Base-by-base conservation (phyloP, 2,113 vertebrate genomes). In the Dolichallabes microphthalmus region DNA sequence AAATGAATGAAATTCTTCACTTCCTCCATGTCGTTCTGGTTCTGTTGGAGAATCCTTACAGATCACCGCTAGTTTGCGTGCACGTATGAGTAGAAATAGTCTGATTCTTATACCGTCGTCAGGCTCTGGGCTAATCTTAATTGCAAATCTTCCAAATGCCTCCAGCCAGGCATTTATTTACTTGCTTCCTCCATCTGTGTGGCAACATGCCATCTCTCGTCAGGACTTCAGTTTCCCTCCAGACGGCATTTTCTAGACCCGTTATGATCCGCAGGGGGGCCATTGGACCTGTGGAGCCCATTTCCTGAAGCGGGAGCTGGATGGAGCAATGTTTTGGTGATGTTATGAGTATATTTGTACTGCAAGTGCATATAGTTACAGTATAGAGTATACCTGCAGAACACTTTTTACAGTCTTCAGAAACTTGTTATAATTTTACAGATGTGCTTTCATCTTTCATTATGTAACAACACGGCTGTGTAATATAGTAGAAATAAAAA, bases 121-220 rank as follows among this genome's bases (percentile, higher is more conserved):
- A 82, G 64, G 58, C 80, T 74, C 79, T 52, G 60, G 60, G 64
- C 80, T 88, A 88, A 88, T 86, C 85, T 88, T 88, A 88, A 86
- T 86, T 80, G 80, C 80, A 85, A 88, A 88, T 87, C 82, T 85
- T 80, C 76, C 68, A 68, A 83, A 83, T 89, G 85, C 75, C 88
- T 88, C 27, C 76, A 89, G 80, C 39, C 22, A 87, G 88, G 75
- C 85, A 85, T 71, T 78, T 84, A 64, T 84, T 61, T 83, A 75
- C 64, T 73, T 71, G 83, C 88, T 74, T 88, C 78, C 83, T 82
- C 74, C 87, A 85, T 88, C 80, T 88, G 89, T 86, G 83, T 87
- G 89, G 89, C 89, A 83, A 52, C 45, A 78, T 87, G 87, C 85
- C 88, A 88, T 55, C 58, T 86, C 75, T 86, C 80, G 82, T 82